These are phyloP conservation scores for Sweltsa coloradensis DNA, from an alignment of 1,140 invertebrate species.

Conservation along the genomic window DNA sequence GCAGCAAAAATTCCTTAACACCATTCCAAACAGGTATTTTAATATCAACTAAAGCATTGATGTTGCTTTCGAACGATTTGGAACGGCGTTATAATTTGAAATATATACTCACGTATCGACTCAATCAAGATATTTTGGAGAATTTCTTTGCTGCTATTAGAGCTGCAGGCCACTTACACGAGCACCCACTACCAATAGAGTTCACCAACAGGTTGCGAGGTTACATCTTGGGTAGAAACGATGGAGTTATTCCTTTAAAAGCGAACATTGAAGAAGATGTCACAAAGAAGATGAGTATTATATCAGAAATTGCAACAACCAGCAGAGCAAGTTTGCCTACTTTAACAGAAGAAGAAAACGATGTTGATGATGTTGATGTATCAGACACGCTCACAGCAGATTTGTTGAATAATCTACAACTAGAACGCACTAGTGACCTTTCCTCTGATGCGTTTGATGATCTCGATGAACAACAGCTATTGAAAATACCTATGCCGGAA, in stretches of 20 bases:
- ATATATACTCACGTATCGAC: constrained; percentile 19
- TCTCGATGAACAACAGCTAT: neutral
- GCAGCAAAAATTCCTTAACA: neutral
- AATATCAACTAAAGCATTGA: constrained; percentile 20
- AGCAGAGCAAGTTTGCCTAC: neutral
- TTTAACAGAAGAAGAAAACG: neutral
- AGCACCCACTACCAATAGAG: constrained; percentile 19
- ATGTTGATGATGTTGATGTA: neutral
- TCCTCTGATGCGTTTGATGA: too few species aligned
- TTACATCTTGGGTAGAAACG: constrained; percentile 17
- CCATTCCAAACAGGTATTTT: constrained; percentile 11
- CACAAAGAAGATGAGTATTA: neutral
- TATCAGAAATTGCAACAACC: neutral
- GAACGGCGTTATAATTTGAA: constrained; percentile 8
- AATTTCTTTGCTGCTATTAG: constrained; percentile 24
- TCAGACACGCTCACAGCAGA: neutral
- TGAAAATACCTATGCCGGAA: neutral
- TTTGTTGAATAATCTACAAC: neutral
- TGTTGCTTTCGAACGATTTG: constrained; percentile 18
- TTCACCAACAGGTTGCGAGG: constrained; percentile 19
- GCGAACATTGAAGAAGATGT: constrained; percentile 1
- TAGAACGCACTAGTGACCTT: too few species aligned
- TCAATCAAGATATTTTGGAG: constrained; percentile 25
- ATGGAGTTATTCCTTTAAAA: neutral
- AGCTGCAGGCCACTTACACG: constrained; percentile 18